Conservation (phyloP, 2,888 invertebrate species). For the Pilophorus perplexus region DNA sequence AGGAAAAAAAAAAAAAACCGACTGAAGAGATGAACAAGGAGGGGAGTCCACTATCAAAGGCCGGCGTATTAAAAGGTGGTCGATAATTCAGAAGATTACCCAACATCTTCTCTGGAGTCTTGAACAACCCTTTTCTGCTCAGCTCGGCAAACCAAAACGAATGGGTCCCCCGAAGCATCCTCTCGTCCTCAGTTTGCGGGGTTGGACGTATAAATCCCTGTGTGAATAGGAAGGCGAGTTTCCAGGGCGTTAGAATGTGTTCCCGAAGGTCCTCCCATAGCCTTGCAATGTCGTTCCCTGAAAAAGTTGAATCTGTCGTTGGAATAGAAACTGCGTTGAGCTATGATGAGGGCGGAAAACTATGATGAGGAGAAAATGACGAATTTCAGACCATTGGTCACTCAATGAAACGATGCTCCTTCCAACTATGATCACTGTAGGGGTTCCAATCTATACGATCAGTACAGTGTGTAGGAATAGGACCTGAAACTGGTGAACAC, state of each 20-base stretch:
- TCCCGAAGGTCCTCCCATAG: neutral
- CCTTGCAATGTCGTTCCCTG: neutral
- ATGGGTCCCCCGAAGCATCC: too few species aligned
- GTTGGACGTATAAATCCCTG: neutral
- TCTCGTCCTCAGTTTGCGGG: too few species aligned
- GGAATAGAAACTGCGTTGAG: too few species aligned
- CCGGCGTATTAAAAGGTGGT: conserved; percentile 14
- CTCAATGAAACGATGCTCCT: too few species aligned
- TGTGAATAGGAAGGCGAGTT: neutral
- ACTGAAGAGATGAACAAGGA: conserved; percentile 4
- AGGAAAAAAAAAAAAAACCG: conserved; percentile 4
- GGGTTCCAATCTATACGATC: too few species aligned
- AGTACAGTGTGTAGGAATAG: too few species aligned
- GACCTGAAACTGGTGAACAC: too few species aligned
- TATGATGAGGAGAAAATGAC: too few species aligned
- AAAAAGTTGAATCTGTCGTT: too few species aligned
- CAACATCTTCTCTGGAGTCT: neutral
- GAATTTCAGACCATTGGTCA: too few species aligned
- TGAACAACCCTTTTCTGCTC: neutral
- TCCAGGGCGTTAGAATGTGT: neutral
- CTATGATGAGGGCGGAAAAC: too few species aligned
- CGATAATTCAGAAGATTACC: conserved; percentile 34
- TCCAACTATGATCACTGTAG: too few species aligned
- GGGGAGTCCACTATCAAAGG: neutral
- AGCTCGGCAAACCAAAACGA: neutral